These are phyloP conservation scores for Mamestra brassicae DNA, from an alignment of 2,888 invertebrate genomes.

Conservation along the genomic window DNA sequence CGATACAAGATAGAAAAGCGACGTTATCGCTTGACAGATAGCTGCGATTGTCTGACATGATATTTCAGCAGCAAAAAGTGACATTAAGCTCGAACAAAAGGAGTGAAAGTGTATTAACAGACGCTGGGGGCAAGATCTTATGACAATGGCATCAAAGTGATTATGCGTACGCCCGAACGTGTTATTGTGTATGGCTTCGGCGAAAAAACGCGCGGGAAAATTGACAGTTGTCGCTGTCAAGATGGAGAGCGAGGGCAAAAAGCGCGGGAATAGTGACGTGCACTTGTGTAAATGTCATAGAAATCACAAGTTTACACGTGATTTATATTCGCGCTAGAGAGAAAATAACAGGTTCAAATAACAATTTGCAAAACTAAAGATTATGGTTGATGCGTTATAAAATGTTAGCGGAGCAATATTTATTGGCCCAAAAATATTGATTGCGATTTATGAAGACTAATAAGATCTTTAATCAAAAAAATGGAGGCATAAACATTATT, in stretches of 20 bases:
- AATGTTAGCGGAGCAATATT: slow-evolving; percentile 12
- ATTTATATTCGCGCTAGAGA: slow-evolving; percentile 35
- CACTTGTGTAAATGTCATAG: slow-evolving; percentile 44
- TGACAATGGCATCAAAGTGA: slow-evolving; percentile 72
- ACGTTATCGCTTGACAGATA: slow-evolving; percentile 77
- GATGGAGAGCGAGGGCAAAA: slow-evolving; percentile 53
- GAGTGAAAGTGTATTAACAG: slow-evolving; percentile 81
- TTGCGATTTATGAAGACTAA: slow-evolving; percentile 43
- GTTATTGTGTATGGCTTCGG: slow-evolving; percentile 65
- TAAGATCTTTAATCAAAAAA: slow-evolving; percentile 30
- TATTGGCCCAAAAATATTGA: slow-evolving; percentile 25
- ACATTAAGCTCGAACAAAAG: slow-evolving; percentile 82
- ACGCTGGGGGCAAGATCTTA: slow-evolving; percentile 65
- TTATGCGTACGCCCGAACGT: slow-evolving; percentile 68
- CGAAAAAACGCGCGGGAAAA: slow-evolving; percentile 61
- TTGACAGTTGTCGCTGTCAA: slow-evolving; percentile 39
- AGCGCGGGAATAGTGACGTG: slow-evolving; percentile 49
- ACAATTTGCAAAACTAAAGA: slow-evolving; percentile 8
- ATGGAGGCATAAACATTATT: slow-evolving; percentile 6
- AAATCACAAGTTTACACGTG: slow-evolving; percentile 40
- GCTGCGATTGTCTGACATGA: slow-evolving; percentile 77
- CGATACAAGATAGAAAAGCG: slow-evolving; percentile 80
- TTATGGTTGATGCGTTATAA: slow-evolving; percentile 12
- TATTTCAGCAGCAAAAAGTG: slow-evolving; percentile 81
- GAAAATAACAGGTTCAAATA: slow-evolving; percentile 41